Base-by-base conservation (phyloP, 1,140 invertebrate species). In the Heliconius melpomene region DNA sequence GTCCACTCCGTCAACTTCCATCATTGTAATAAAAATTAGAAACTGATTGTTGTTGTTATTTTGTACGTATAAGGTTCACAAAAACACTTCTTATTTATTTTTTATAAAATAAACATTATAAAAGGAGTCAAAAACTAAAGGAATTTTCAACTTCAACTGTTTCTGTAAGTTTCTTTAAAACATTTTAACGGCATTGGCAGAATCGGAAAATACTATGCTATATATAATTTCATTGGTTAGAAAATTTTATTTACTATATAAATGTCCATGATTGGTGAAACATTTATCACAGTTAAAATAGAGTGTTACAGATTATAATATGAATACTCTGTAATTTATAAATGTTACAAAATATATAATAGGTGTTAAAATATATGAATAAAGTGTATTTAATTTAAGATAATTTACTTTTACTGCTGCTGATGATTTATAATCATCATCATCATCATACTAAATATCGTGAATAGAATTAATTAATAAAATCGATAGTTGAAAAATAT, bases 1-100 rank as follows among this genome's bases (percentile, higher is more conserved):
- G 76, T 94, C 92, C 13, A 78, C 80, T 23, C 88, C 85, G 73
- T 94, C 93, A 7, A 94, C 90, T 88, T 94, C 93, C 93, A 94
- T 93, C 72, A 72, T 80, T 36, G 73, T 78, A 32, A 20, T 70
- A 54, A 18, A 29, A 20, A 8, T 0, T 26, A 50, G 20, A 54
- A 26, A 72, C 77, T 38, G 71, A 54, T 75, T 50, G 26, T 36
- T 71, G 60, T 26, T 66, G 26, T 66, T 26, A 29, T 26, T 60
- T 13, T 60, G 11, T 13, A 66, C 3, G 23, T 66, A 66, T 66
- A 66, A 29, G 29, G 13, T 66, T 66, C 23, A 66, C 13, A 66
- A 66, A 36, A 66, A 66, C 60, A 66, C 23, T 29, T 66, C 60
- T 13, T 29, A 66, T 66, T 66, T 78, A 82, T 26, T 40, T 20